Evolutionary conservation across 1,140 invertebrate genomes (phyloP).

Genomic region (Asbolus verrucosus): DNA sequence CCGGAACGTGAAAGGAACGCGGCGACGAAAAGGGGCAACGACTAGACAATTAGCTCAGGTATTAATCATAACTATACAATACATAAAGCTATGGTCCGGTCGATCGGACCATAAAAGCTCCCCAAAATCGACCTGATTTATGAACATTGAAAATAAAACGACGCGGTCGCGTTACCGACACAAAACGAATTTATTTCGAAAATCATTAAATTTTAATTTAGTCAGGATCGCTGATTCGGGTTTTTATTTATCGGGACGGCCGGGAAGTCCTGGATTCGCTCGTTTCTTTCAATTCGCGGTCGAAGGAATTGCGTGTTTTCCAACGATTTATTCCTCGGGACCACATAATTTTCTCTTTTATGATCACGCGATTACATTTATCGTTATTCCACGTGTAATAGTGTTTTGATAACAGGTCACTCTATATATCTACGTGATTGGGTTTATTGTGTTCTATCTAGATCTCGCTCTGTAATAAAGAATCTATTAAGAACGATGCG

Average conservation of each 20-base stretch:
- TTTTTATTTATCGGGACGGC: not conserved
- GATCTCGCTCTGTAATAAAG: no score
- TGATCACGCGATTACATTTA: conserved; percentile 24
- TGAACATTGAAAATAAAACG: conserved; percentile 21
- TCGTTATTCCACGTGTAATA: conserved; percentile 21
- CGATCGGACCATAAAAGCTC: conserved; percentile 10
- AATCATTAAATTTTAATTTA: conserved; percentile 26
- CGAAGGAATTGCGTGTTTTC: conserved; percentile 5
- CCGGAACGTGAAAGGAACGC: conserved; percentile 40
- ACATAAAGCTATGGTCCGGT: conserved; percentile 25
- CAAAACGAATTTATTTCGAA: not conserved
- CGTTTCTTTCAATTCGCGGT: conserved; percentile 10
- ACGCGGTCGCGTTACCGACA: not conserved
- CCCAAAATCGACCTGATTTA: conserved; percentile 14
- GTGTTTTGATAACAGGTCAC: conserved; percentile 35
- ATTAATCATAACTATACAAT: conserved; percentile 43
- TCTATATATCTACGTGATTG: not conserved
- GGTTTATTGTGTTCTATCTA: no score
- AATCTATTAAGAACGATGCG: no score
- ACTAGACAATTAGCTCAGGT: conserved; percentile 44
- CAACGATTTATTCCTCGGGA: conserved; percentile 9
- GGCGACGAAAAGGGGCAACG: conserved; percentile 3
- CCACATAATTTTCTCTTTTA: conserved; percentile 1
- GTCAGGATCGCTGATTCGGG: not conserved
- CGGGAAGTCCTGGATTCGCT: not conserved